Percentiles rank a stretch among this genome's conserved stretches.
Conservation (phyloP, 2,888 invertebrate species). For the Exephanes ischioxanthus region DNA sequence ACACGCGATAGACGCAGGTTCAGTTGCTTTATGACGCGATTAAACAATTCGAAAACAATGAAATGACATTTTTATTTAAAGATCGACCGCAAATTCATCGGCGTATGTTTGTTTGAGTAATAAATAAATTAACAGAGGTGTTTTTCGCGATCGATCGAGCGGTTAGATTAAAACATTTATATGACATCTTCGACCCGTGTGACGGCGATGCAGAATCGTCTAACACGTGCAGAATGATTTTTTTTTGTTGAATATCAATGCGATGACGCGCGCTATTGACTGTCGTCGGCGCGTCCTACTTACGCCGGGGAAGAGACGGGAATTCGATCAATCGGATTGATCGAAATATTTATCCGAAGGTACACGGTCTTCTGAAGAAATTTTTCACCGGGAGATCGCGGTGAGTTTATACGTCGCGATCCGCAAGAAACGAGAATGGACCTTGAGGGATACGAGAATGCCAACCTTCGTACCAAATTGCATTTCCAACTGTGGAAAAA, state of each 20-base stretch:
- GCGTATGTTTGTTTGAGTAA: not conserved
- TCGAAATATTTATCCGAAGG: conserved; percentile 4
- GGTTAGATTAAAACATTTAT: conserved; percentile 2
- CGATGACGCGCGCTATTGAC: not conserved
- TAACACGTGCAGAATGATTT: not conserved
- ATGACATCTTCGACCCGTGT: not conserved
- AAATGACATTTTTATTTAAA: not conserved
- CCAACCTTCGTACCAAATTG: conserved; percentile 70
- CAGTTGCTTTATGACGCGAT: conserved; percentile 2
- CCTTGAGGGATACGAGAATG: conserved; percentile 75
- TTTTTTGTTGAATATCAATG: not conserved
- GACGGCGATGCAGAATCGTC: not conserved
- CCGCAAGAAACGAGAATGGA: conserved; percentile 64
- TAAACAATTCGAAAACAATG: conserved; percentile 13
- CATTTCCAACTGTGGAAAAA: conserved; percentile 70
- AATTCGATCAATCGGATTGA: conserved; percentile 9
- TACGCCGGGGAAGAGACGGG: not conserved
- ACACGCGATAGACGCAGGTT: not conserved
- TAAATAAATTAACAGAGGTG: not conserved
- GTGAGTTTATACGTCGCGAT: conserved; percentile 26
- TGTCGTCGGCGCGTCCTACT: not conserved
- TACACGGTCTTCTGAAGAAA: not conserved
- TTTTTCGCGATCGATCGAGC: not conserved
- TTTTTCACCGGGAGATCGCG: not conserved
- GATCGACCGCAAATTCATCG: not conserved